Conservation (phyloP, 1,140 invertebrate species). For the Daktulosphaira vitifoliae region DNA sequence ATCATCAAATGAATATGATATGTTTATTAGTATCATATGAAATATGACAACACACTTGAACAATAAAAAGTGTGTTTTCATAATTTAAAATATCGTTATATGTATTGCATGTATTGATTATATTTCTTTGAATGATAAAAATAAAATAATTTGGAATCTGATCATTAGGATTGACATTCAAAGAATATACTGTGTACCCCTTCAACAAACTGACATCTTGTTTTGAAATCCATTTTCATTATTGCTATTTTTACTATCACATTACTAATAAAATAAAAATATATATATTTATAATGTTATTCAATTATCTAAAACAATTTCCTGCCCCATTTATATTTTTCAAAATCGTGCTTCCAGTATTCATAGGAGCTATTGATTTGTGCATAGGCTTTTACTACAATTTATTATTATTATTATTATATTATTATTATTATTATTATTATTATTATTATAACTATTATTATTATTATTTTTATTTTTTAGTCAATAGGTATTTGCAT, state of each 20-base stretch:
- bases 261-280: conserved; percentile 22
- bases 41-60: conserved; percentile 18
- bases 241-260: conserved; percentile 30
- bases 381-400: conserved; percentile 22
- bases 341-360: conserved; percentile 32
- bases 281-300: conserved; percentile 25
- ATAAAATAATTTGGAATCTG: conserved; percentile 17
- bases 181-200: conserved; percentile 16
- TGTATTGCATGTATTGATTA: conserved; percentile 29
- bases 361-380: conserved; percentile 30
- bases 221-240: conserved; percentile 18
- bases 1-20: background rate
- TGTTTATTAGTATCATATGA: conserved; percentile 9
- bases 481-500: conserved; percentile 5
- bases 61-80: conserved; percentile 25
- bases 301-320: conserved; percentile 24
- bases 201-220: conserved; percentile 28
- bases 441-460: no score
- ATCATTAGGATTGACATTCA: conserved; percentile 23
- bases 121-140: conserved; percentile 20
- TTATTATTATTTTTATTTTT: conserved; percentile 8
- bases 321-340: conserved; percentile 26
- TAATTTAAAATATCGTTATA: conserved; percentile 27
- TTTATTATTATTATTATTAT: conserved; percentile 14
- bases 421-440: no score